Percentiles rank a stretch among this genome's conserved stretches.
These are phyloP conservation scores for Bombus pascuorum DNA, from an alignment of 1,140 invertebrate species.

Conservation along the genomic window DNA sequence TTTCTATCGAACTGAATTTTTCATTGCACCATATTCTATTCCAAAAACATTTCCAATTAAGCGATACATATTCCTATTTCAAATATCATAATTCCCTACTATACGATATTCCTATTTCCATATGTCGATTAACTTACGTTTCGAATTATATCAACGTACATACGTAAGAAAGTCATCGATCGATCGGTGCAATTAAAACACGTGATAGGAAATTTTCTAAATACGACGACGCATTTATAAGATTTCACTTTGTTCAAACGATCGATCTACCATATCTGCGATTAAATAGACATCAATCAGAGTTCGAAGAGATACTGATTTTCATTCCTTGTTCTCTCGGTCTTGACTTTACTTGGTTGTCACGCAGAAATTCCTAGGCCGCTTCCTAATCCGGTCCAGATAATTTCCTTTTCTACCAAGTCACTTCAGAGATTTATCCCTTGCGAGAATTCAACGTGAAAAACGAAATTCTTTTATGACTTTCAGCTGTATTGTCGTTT, in stretches of 20 bases:
- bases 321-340: neutral
- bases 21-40: neutral
- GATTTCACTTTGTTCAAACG: constrained; percentile 24
- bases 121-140: neutral
- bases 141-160: neutral
- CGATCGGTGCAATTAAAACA: neutral
- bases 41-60: too few species aligned
- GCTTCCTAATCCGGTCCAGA: neutral
- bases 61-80: too few species aligned
- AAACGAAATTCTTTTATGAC: neutral
- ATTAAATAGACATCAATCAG: constrained; percentile 17
- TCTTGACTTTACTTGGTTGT: neutral
- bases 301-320: neutral
- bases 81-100: neutral
- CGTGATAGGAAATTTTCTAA: neutral
- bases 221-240: neutral
- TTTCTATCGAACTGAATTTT: neutral
- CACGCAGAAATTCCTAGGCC: neutral
- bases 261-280: neutral
- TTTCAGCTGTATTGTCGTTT: neutral
- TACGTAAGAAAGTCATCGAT: neutral
- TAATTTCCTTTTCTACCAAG: neutral
- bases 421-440: too few species aligned
- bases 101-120: neutral
- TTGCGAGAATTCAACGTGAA: neutral